Percentiles rank a stretch among this genome's conserved stretches.
Conservation (phyloP, 2,113 vertebrate genomes). For the Geococcyx californianus region DNA sequence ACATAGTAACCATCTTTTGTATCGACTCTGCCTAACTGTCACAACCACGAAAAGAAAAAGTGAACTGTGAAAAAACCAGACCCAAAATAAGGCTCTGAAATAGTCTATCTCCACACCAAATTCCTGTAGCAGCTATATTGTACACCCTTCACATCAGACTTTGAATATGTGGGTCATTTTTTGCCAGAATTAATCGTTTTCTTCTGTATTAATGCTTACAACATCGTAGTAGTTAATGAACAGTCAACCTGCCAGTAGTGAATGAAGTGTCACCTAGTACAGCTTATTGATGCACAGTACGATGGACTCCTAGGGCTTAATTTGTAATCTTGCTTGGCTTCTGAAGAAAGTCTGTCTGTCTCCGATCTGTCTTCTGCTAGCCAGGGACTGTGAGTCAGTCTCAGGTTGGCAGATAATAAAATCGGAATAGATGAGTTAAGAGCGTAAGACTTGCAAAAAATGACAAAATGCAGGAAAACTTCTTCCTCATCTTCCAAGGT, state of each 20-base stretch:
- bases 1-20: fast-evolving
- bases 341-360: not conserved
- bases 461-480: not conserved
- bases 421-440: not conserved
- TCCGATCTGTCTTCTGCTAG: not conserved
- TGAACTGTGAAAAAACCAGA: not conserved
- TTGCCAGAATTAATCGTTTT: not conserved
- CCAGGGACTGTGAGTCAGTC: not conserved
- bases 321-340: not conserved
- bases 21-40: no score
- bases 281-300: not conserved
- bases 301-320: not conserved
- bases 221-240: not conserved
- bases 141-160: not conserved
- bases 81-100: not conserved
- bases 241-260: not conserved
- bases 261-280: not conserved
- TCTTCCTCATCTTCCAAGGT: not conserved
- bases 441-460: not conserved
- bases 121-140: not conserved
- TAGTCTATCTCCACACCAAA: fast-evolving
- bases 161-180: not conserved
- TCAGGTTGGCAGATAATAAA: not conserved
- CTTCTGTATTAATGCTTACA: not conserved
- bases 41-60: not conserved